Percentiles rank a stretch among this genome's conserved stretches.
These are phyloP conservation scores for Luscinia megarhynchos DNA, from an alignment of 2,797 vertebrate genomes.

Conservation along the genomic window DNA sequence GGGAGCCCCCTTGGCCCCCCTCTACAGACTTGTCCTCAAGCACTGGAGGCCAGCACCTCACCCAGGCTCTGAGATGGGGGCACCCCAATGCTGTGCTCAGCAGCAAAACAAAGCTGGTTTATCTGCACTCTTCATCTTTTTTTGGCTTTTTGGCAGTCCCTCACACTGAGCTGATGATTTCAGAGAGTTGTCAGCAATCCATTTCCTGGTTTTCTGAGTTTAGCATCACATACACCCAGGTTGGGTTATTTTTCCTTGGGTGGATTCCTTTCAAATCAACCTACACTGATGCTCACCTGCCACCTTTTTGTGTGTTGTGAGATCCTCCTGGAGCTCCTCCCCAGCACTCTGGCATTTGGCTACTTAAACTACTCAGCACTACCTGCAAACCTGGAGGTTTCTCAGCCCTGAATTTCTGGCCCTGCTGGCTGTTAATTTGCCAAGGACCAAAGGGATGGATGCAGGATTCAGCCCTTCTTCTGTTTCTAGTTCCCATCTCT, in stretches of 20 bases:
- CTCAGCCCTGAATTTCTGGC: not conserved
- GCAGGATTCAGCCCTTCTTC: not conserved
- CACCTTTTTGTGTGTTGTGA: not conserved
- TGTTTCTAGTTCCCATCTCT: not conserved
- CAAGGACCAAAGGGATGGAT: not conserved
- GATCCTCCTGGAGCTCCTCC: not conserved
- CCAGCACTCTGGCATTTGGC: not conserved
- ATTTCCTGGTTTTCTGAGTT: not conserved
- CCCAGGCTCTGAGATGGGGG: not conserved
- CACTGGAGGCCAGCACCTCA: not conserved
- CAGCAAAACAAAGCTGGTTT: not conserved
- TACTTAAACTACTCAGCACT: not conserved
- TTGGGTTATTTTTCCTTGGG: not conserved
- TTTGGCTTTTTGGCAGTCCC: not conserved
- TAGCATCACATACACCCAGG: not conserved
- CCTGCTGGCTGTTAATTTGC: not conserved
- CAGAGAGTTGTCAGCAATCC: not conserved
- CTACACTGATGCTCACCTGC: not conserved
- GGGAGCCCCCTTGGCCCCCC: not conserved
- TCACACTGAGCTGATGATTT: not conserved
- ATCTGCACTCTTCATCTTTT: not conserved
- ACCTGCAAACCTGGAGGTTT: not conserved
- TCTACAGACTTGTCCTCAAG: not conserved
- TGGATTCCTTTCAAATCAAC: not conserved
- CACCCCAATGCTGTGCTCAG: not conserved